Conservation (phyloP, 2,113 vertebrate species). For the Pitta sordida region DNA sequence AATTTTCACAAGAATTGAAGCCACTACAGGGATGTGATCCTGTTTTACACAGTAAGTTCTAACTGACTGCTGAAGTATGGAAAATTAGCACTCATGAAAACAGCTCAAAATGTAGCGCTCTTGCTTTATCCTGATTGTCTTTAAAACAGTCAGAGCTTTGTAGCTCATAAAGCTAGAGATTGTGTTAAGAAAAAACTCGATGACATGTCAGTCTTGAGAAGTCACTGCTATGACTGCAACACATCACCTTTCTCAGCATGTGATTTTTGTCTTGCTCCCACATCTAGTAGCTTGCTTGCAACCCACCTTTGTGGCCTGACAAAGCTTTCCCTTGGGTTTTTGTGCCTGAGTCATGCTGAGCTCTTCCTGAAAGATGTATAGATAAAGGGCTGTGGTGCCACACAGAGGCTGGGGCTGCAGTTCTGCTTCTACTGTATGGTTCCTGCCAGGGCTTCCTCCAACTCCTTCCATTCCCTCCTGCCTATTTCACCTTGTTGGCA, state of each 20-base stretch:
- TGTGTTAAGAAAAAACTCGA: background rate
- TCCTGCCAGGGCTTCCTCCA: background rate
- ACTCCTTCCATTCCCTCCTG: background rate
- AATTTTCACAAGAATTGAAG: background rate
- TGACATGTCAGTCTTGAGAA: background rate
- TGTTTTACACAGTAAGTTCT: background rate
- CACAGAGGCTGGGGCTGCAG: background rate
- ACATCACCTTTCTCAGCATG: background rate
- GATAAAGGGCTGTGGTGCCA: background rate
- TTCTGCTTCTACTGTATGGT: background rate
- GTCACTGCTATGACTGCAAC: background rate
- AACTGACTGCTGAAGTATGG: background rate
- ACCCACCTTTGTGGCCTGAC: background rate
- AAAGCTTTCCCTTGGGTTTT: background rate
- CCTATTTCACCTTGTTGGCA: background rate
- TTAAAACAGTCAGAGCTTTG: background rate
- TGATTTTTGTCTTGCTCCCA: background rate
- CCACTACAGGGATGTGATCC: background rate
- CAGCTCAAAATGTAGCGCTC: background rate
- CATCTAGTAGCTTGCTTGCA: background rate
- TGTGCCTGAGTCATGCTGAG: background rate
- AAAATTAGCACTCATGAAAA: background rate
- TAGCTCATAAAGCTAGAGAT: background rate
- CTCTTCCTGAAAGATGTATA: accelerated
- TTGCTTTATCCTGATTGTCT: background rate